A percentile compares a stretch with the other conserved stretches of the same genome.
Evolutionary conservation across 2,797 vertebrate genomes (phyloP).

Genomic region (Chloroceryle amazona): DNA sequence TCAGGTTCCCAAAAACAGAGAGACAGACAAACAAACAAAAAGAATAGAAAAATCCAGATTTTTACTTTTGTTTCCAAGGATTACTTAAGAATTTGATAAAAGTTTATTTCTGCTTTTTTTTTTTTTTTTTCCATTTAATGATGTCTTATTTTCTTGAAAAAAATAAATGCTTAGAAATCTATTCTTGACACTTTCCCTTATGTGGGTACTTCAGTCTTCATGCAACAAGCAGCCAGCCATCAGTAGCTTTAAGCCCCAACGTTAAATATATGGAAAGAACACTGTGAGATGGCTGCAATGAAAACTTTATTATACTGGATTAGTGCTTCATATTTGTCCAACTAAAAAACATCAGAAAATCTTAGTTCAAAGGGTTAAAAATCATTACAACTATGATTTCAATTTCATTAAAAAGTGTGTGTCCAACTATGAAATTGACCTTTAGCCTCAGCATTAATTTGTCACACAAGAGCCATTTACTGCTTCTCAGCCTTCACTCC

Average conservation of each 20-base stretch:
- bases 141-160: background rate
- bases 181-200: background rate
- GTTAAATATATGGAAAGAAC: background rate
- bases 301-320: background rate
- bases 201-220: background rate
- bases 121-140: background rate
- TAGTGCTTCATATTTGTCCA: background rate
- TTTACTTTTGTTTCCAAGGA: background rate
- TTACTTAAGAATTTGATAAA: background rate
- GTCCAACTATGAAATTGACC: constrained; percentile 5
- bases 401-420: constrained; percentile 21
- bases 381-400: background rate
- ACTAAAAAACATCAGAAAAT: background rate
- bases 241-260: background rate
- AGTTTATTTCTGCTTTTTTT: background rate
- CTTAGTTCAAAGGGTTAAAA: constrained; percentile 21
- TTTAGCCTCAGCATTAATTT: constrained; percentile 61
- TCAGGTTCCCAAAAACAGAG: background rate
- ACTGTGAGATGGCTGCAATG: background rate
- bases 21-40: too few relatives aligned
- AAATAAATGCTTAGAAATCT: background rate
- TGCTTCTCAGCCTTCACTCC: constrained; percentile 58
- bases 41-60: background rate
- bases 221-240: background rate
- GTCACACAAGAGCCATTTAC: constrained; percentile 51